phyloP scores from a whole-genome alignment of 2,888 invertebrate genomes.

The Aspidiotus destructor region DNA sequence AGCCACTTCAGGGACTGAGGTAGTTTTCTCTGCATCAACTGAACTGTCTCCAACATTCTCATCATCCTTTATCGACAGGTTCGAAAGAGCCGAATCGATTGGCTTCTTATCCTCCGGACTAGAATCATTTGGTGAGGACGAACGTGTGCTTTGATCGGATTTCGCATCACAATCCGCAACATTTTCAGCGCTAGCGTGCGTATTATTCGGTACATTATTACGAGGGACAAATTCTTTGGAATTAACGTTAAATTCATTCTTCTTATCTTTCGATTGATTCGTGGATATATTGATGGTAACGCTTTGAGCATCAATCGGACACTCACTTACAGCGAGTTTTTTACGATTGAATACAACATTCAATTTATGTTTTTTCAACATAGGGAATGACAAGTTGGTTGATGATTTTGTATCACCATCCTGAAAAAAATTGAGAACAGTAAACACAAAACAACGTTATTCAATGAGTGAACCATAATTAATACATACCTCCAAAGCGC shows the following conservation, averaged over 20 bases:
- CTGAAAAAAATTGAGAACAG: not conserved
- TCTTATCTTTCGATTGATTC: slow-evolving; percentile 11
- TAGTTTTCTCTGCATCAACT: not conserved
- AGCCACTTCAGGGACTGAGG: not conserved
- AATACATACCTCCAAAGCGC: slow-evolving; percentile 8
- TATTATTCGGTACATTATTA: slow-evolving; percentile 4
- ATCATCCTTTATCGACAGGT: not conserved
- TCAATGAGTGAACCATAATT: not conserved
- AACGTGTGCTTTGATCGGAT: slow-evolving; percentile 5
- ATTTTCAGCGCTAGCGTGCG: not conserved
- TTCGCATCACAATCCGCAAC: slow-evolving; percentile 4
- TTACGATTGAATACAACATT: slow-evolving; percentile 20
- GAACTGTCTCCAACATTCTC: not conserved
- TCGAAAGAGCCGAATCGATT: not conserved
- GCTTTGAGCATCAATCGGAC: slow-evolving; percentile 17
- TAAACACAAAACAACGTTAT: not conserved
- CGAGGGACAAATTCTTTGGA: slow-evolving; percentile 12
- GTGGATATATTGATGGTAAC: slow-evolving; percentile 10
- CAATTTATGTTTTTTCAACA: slow-evolving; percentile 22
- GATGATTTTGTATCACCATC: not conserved
- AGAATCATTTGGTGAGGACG: slow-evolving; percentile 9
- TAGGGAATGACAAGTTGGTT: slow-evolving; percentile 3
- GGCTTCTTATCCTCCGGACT: not conserved
- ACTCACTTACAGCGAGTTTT: slow-evolving; percentile 9
- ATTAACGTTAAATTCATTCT: slow-evolving; percentile 6